Conservation (phyloP, 92 coral and sea anemone genomes). For the Actinostola sp. region DNA sequence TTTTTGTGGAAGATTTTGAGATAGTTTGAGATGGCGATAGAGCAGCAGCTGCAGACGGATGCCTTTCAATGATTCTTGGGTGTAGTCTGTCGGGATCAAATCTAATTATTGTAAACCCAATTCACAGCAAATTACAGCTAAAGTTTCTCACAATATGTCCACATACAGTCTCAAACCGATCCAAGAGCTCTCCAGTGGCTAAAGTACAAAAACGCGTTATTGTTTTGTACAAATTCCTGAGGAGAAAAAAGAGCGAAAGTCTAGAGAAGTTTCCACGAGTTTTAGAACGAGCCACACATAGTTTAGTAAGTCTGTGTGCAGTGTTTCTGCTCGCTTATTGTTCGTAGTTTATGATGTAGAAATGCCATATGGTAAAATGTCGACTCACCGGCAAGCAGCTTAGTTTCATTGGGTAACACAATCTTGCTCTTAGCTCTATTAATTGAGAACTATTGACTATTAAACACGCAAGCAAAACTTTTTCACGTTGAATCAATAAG, state of each 20-base stretch:
- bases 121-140: not conserved
- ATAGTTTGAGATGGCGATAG: constrained; percentile 4
- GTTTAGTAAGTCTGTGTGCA: not conserved
- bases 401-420: constrained; percentile 21
- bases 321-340: not conserved
- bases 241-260: too few relatives aligned
- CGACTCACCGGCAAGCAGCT: not conserved
- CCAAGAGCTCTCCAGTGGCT: too few relatives aligned
- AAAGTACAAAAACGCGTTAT: too few relatives aligned
- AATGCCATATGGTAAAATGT: constrained; percentile 20
- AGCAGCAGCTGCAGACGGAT: constrained; percentile 3
- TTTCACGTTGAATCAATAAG: not conserved
- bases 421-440: constrained; percentile 1
- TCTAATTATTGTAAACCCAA: not conserved
- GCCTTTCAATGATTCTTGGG: not conserved
- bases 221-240: too few relatives aligned
- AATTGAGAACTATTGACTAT: not conserved
- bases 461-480: not conserved
- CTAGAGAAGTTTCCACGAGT: too few relatives aligned
- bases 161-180: too few relatives aligned
- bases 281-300: not conserved
- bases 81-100: constrained; percentile 8
- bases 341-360: not conserved
- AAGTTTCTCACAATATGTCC: too few relatives aligned
- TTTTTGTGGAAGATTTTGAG: not conserved